Conservation (phyloP, 53 echinoderm and acorn worm genomes). For the Apostichopus leukothele region DNA sequence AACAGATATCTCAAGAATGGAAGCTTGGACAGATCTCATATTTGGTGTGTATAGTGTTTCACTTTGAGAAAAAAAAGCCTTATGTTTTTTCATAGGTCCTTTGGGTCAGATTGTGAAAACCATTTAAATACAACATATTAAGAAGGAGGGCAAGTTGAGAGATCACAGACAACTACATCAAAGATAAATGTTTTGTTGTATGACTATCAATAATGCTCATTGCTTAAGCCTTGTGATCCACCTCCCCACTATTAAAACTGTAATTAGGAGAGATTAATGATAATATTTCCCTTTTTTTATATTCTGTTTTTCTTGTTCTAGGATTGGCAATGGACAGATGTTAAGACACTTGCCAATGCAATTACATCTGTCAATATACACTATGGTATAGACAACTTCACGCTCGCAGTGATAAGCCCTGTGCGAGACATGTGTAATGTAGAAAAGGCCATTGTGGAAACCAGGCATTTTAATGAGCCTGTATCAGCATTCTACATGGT, state of each 20-base stretch:
- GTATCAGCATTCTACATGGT: constrained; percentile 30
- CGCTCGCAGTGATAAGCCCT: neutral
- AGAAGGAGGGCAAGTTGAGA: neutral
- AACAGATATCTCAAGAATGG: too few relatives aligned
- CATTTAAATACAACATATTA: neutral
- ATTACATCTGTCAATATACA: neutral
- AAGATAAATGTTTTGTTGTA: neutral
- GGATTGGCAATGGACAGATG: constrained; percentile 8
- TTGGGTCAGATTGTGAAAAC: too few relatives aligned
- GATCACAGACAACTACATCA: neutral
- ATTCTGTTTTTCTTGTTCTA: neutral
- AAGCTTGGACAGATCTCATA: too few relatives aligned
- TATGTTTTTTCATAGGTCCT: too few relatives aligned
- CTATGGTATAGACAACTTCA: neutral
- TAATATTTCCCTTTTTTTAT: neutral
- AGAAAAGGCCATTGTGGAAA: constrained; percentile 13
- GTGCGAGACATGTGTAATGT: neutral
- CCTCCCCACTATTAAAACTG: neutral
- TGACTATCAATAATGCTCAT: neutral
- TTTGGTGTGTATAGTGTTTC: too few relatives aligned
- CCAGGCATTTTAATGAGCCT: constrained; percentile 9
- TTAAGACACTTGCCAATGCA: neutral
- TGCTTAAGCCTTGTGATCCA: neutral
- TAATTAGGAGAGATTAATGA: neutral
- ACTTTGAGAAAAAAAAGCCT: too few relatives aligned